phyloP scores from a whole-genome alignment of 2,797 vertebrate species.

The Micropoecilia bifurca region DNA sequence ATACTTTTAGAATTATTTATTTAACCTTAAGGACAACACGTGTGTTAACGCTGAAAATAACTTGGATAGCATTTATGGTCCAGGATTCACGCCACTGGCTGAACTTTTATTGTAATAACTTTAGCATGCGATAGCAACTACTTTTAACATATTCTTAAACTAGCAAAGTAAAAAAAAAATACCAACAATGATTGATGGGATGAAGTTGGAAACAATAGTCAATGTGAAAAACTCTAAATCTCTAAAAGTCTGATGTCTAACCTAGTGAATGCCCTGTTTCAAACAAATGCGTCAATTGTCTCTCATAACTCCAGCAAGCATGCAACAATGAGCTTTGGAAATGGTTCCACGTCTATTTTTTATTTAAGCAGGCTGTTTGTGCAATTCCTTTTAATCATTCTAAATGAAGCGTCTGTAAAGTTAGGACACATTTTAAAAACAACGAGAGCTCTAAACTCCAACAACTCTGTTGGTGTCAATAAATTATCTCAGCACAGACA shows the following conservation, averaged over 20 bases:
- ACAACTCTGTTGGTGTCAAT: neutral
- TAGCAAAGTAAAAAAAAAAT: neutral
- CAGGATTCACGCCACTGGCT: neutral
- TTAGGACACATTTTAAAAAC: constrained; percentile 7
- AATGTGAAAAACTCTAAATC: neutral
- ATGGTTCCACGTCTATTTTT: constrained; percentile 11
- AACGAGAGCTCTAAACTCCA: neutral
- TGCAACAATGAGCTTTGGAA: constrained; percentile 4
- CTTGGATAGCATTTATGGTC: neutral
- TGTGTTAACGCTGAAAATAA: neutral
- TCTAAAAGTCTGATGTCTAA: neutral
- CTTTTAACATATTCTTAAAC: neutral
- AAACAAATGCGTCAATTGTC: constrained; percentile 33
- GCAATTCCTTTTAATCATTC: constrained; percentile 16
- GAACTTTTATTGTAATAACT: neutral
- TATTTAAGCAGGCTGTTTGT: constrained; percentile 13
- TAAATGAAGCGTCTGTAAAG: neutral
- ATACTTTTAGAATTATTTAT: too few species aligned
- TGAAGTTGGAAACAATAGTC: neutral
- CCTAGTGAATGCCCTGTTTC: constrained; percentile 30
- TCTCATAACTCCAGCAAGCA: constrained; percentile 43
- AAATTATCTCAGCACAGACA: neutral
- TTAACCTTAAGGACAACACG: too few species aligned
- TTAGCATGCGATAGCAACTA: neutral
- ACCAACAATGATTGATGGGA: neutral